These are phyloP conservation scores for Cynodonichthys magdalenae DNA, from an alignment of 2,797 vertebrate genomes.

Conservation along the genomic window DNA sequence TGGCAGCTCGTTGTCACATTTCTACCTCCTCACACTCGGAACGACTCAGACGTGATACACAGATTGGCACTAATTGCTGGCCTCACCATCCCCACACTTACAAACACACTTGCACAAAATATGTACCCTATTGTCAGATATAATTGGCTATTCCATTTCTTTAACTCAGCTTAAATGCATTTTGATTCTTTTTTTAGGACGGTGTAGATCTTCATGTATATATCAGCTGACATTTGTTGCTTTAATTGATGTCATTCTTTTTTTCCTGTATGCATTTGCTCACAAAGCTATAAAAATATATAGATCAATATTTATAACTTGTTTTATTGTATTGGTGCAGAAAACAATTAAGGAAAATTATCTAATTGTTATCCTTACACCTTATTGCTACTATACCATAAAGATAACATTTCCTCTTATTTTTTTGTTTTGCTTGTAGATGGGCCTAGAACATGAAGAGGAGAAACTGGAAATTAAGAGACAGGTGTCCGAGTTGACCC, in stretches of 20 bases:
- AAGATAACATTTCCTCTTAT: conserved; percentile 10
- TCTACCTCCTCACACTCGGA: conserved; percentile 41
- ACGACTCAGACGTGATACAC: conserved; percentile 47
- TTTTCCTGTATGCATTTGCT: background rate
- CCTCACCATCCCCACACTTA: conserved; percentile 24
- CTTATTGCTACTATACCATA: background rate
- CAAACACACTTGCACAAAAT: conserved; percentile 28
- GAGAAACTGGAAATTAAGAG: conserved; percentile 94
- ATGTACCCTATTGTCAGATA: conserved; percentile 5
- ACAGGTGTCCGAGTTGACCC: conserved; percentile 92
- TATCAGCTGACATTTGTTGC: background rate
- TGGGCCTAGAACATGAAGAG: conserved; percentile 92
- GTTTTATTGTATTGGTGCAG: background rate
- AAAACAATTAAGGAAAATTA: background rate
- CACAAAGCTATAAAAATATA: conserved; percentile 1
- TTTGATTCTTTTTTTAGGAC: too few relatives aligned
- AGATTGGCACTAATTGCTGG: conserved; percentile 61
- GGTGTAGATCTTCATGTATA: conserved; percentile 4
- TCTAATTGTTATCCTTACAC: background rate
- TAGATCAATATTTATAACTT: background rate
- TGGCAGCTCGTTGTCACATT: conserved; percentile 49
- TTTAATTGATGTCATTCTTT: conserved; percentile 18
- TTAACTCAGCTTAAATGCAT: conserved; percentile 10
- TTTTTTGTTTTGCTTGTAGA: conserved; percentile 71
- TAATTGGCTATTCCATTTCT: conserved; percentile 5